phyloP scores from a whole-genome alignment of 2,113 vertebrate species.

The Silurus meridionalis region DNA sequence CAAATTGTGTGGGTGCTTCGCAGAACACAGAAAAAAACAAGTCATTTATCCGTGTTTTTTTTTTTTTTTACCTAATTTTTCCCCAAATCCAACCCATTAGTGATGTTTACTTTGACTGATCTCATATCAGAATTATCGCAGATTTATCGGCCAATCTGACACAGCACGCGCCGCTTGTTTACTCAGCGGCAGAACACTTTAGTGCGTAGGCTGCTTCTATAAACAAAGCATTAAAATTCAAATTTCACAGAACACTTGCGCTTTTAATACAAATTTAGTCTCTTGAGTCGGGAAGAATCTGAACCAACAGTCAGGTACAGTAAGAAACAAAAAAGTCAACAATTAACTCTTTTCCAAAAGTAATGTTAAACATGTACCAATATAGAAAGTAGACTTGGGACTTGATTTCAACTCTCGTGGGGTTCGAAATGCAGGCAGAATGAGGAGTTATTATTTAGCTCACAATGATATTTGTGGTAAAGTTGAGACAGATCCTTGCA shows the following conservation, averaged over 20 bases:
- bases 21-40: conserved; percentile 2
- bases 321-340: not conserved
- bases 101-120: conserved; percentile 16
- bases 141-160: not conserved
- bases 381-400: conserved; percentile 10
- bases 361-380: conserved; percentile 31
- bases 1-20: conserved; percentile 41
- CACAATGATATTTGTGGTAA: not conserved
- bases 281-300: not conserved
- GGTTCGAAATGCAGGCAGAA: not conserved
- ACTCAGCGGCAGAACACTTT: conserved; percentile 3
- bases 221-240: conserved; percentile 14
- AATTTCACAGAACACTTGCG: conserved; percentile 4
- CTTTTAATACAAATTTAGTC: not conserved
- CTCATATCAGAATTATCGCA: not conserved
- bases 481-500: not conserved
- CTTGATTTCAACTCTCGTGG: not conserved
- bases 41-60: too few species aligned
- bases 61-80: not conserved
- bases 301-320: not conserved
- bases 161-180: conserved; percentile 33
- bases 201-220: not conserved
- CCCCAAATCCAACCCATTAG: not conserved
- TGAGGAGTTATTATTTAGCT: conserved; percentile 40
- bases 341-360: conserved; percentile 31